Percentiles rank a stretch among this genome's conserved stretches.
Evolutionary conservation across 2,797 vertebrate genomes (phyloP).

Genomic region (Sebastes paucispinis): DNA sequence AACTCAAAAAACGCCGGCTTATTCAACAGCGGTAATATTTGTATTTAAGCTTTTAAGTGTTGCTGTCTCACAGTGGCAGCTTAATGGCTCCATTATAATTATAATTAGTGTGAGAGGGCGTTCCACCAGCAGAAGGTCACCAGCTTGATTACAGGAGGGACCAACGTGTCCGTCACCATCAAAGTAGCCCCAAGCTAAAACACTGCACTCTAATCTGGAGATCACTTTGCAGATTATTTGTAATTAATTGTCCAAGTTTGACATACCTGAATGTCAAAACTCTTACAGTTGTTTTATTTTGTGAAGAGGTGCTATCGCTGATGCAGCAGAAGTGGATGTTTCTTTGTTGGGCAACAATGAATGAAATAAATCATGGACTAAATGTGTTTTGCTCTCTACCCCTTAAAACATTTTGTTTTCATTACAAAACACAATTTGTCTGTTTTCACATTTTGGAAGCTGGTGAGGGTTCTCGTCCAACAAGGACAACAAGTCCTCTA

Average conservation of each 20-base stretch:
- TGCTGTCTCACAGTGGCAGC: conserved; percentile 9
- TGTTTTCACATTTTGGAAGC: not conserved
- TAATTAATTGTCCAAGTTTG: not conserved
- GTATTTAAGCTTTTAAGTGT: conserved; percentile 12
- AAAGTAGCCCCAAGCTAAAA: too few relatives aligned
- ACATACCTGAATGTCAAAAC: not conserved
- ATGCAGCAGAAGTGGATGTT: not conserved
- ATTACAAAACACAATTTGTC: not conserved
- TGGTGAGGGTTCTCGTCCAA: not conserved
- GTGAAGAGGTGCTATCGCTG: too few relatives aligned
- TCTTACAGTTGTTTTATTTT: not conserved
- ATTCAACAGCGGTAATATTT: conserved; percentile 4
- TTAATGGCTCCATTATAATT: conserved; percentile 22
- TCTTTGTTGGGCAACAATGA: not conserved
- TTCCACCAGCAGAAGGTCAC: conserved; percentile 26
- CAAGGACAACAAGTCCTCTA: not conserved
- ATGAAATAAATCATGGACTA: not conserved
- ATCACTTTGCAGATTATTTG: not conserved
- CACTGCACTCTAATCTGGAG: not conserved
- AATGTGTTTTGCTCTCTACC: not conserved
- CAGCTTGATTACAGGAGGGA: not conserved
- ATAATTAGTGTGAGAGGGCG: conserved; percentile 31
- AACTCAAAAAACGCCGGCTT: conserved; percentile 20
- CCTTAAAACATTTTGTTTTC: not conserved
- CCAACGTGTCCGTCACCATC: not conserved